Percentiles rank a stretch among this genome's conserved stretches.
Evolutionary conservation across 2,888 invertebrate species (phyloP).

Genomic region (Lochmaea capreae): DNA sequence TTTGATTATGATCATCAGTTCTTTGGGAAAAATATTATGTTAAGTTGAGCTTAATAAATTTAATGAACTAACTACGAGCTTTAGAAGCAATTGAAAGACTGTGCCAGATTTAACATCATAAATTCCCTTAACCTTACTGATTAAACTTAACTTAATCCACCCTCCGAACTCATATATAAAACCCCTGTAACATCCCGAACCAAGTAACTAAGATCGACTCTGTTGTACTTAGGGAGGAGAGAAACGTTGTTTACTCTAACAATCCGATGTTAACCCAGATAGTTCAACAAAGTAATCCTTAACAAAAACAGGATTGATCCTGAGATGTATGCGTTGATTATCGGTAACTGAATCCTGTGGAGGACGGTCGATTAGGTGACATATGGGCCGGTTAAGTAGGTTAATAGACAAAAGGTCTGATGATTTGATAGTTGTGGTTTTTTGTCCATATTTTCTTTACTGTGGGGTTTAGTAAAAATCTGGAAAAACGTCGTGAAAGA

Average conservation of each 20-base stretch:
- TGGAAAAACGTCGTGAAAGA: no score
- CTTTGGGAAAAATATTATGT: no score
- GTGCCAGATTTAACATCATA: neutral
- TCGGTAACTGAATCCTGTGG: conserved; percentile 12
- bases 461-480: no score
- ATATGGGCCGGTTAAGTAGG: conserved; percentile 6
- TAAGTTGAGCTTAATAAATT: no score
- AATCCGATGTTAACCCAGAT: conserved; percentile 23
- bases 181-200: neutral
- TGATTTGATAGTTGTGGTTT: conserved; percentile 4
- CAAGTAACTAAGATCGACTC: neutral
- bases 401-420: conserved; percentile 9
- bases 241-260: conserved; percentile 16
- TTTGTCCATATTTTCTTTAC: no score
- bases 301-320: conserved; percentile 28
- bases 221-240: neutral
- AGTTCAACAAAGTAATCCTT: conserved; percentile 28
- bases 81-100: neutral
- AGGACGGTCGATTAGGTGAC: conserved; percentile 13
- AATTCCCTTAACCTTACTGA: conserved; percentile 1
- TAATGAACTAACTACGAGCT: neutral
- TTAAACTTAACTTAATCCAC: conserved; percentile 4
- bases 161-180: conserved; percentile 5
- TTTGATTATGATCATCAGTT: no score
- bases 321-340: conserved; percentile 16